Evolutionary conservation across 2,888 invertebrate genomes (phyloP), one percentile per base, ranked within the genome.

Genomic region (Siphonodentalium dalli): DNA sequence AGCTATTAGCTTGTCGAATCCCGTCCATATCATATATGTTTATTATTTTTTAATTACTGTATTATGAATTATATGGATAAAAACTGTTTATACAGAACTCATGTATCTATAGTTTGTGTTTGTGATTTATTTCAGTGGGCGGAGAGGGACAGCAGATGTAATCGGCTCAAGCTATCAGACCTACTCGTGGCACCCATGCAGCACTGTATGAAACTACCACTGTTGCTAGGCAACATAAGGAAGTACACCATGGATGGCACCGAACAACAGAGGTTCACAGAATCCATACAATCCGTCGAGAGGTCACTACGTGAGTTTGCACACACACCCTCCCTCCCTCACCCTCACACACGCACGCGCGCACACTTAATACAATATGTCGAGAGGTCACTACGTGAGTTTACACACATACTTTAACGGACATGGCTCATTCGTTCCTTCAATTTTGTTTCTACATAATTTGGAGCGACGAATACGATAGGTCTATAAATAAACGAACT

Each of bases 101-200:
- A n/a, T n/a, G n/a, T n/a, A n/a, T n/a, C n/a, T n/a, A n/a, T n/a
- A n/a, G 0, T 18, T 15, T 48, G 15, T 24, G 11, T 33, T 3
- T 15, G 42, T 21, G 55, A 40, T 44, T 27, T 27, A 29, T 66
- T 60, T 1, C 70, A 87, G 86, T 85, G 86, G 81, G 87, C 87
- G 74, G 83, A 85, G 68, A 79, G 83, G 52, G 87, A 87, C 68
- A 78, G 83, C 7, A 78, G 87, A 11, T 87, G 87, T 72, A 86
- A 86, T 69, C 83, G 87, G 51, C 81, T 87, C 13, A 86, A 86
- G 71, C 72, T 87, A 54, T 85, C 86, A 18, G 87, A 87, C 71
- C 79, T 87, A 13, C 79, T 87, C 45, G 86, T 87, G 35, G 85
- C 87, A 1, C 87, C 87, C 15, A 85, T 87, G 64, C 87, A 87